phyloP scores from a whole-genome alignment of 2,888 invertebrate genomes.

The Drosophila robusta region DNA sequence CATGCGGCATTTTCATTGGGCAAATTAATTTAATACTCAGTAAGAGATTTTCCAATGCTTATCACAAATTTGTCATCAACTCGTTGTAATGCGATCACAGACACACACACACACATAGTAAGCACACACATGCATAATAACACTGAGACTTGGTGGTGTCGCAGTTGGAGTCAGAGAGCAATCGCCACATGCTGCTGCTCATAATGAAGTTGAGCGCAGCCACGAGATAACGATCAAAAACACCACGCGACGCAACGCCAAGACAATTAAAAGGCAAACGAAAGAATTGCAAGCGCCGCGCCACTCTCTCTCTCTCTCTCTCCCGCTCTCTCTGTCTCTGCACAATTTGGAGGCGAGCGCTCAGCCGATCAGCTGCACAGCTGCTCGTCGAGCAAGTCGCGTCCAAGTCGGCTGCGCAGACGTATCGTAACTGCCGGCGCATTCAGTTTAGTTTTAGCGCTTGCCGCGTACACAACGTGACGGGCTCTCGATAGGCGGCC shows the following conservation, averaged over 20 bases:
- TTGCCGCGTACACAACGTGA: slow-evolving; percentile 65
- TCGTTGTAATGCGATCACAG: slow-evolving; percentile 65
- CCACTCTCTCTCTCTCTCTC: slow-evolving; percentile 2
- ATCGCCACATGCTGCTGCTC: slow-evolving; percentile 51
- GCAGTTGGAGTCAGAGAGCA: slow-evolving; percentile 42
- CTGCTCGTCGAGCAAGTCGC: slow-evolving; percentile 60
- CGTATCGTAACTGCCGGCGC: slow-evolving; percentile 49
- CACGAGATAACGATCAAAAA: slow-evolving; percentile 50
- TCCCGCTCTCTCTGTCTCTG: slow-evolving; percentile 15
- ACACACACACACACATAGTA: slow-evolving; percentile 13
- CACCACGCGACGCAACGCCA: slow-evolving; percentile 52
- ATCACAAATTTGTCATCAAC: slow-evolving; percentile 77
- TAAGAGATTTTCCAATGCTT: slow-evolving; percentile 63
- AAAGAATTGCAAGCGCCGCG: slow-evolving; percentile 65
- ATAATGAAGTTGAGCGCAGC: slow-evolving; percentile 71
- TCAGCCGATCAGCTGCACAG: slow-evolving; percentile 50
- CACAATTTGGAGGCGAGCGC: slow-evolving; percentile 3
- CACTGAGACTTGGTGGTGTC: background rate
- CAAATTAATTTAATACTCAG: slow-evolving; percentile 60
- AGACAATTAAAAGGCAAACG: slow-evolving; percentile 63
- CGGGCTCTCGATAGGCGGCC: slow-evolving; percentile 10
- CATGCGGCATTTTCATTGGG: slow-evolving; percentile 51
- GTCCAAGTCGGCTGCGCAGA: slow-evolving; percentile 51
- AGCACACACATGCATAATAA: background rate
- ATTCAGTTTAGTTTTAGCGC: slow-evolving; percentile 68